A percentile compares a stretch with the other conserved stretches of the same genome.
Evolutionary conservation across 2,113 vertebrate species (phyloP).

Genomic region (Megaptera novaeangliae): DNA sequence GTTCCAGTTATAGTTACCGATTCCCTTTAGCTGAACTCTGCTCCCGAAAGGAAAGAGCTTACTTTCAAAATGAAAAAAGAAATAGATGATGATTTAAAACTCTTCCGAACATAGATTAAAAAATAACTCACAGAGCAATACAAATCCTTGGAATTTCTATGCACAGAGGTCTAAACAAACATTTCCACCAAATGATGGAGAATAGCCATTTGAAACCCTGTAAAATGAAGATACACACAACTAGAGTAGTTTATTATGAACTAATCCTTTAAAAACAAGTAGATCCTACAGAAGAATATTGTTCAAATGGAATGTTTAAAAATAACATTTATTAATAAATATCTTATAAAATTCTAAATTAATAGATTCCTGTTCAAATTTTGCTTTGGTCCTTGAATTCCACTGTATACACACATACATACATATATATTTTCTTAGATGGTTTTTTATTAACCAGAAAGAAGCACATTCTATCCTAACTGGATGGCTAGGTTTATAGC

Average conservation of each 20-base stretch:
- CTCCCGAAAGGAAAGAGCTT: constrained; percentile 72
- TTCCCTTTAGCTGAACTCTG: constrained; percentile 70
- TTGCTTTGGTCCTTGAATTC: constrained; percentile 87
- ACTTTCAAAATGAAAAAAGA: constrained; percentile 63
- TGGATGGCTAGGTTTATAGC: constrained; percentile 78
- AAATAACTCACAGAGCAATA: constrained; percentile 71
- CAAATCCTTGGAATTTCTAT: constrained; percentile 75
- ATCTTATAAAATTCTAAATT: constrained; percentile 89
- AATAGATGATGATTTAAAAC: constrained; percentile 51
- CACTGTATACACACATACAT: constrained; percentile 80
- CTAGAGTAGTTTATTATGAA: constrained; percentile 79
- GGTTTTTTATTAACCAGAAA: constrained; percentile 80
- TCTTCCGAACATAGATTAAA: constrained; percentile 73
- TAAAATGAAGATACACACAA: constrained; percentile 75
- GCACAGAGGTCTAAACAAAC: constrained; percentile 76
- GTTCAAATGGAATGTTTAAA: constrained; percentile 88
- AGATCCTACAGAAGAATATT: constrained; percentile 85
- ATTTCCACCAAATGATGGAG: constrained; percentile 77
- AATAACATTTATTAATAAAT: constrained; percentile 90
- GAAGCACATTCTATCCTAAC: constrained; percentile 81
- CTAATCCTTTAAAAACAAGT: constrained; percentile 79
- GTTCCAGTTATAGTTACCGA: constrained; percentile 78
- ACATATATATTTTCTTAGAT: constrained; percentile 78
- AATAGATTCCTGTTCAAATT: constrained; percentile 88
- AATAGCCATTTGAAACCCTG: constrained; percentile 76